Evolutionary conservation across 2,888 invertebrate genomes (phyloP).

Genomic region (Oscheius myriophilus): DNA sequence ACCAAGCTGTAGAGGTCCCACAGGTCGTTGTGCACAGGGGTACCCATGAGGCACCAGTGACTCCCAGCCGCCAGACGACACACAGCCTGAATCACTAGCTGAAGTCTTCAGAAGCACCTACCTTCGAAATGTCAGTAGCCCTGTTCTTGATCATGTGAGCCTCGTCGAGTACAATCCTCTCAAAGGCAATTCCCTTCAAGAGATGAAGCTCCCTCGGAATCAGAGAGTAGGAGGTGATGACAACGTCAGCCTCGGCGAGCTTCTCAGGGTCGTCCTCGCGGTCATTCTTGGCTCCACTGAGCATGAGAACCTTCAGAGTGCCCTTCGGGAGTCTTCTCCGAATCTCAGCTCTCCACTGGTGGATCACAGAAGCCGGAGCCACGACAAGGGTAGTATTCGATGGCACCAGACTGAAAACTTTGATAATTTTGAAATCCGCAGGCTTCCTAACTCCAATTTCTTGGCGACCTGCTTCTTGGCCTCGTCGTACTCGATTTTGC

Average conservation of each 20-base stretch:
- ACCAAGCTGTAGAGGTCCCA: slow-evolving; percentile 68
- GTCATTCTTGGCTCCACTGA: slow-evolving; percentile 81
- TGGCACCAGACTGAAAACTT: slow-evolving; percentile 54
- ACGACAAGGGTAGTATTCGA: slow-evolving; percentile 79
- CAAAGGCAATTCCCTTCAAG: slow-evolving; percentile 81
- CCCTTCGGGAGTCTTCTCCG: slow-evolving; percentile 76
- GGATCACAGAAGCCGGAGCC: slow-evolving; percentile 88
- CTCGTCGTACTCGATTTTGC: neutral
- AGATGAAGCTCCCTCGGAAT: slow-evolving; percentile 72
- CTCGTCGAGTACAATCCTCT: slow-evolving; percentile 89
- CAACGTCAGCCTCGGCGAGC: slow-evolving; percentile 78
- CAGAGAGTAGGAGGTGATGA: slow-evolving; percentile 88
- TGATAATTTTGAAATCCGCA: too few relatives aligned
- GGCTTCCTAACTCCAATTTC: neutral
- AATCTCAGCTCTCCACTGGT: slow-evolving; percentile 85
- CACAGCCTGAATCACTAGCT: slow-evolving; percentile 75
- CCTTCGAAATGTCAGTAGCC: slow-evolving; percentile 44
- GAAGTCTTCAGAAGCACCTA: neutral
- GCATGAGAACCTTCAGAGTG: slow-evolving; percentile 78
- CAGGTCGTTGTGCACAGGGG: slow-evolving; percentile 91
- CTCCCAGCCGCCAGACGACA: slow-evolving; percentile 77
- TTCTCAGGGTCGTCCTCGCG: slow-evolving; percentile 55
- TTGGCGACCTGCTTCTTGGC: neutral
- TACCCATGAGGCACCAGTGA: slow-evolving; percentile 89
- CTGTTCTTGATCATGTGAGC: slow-evolving; percentile 90